Base-by-base conservation (phyloP, 2,888 invertebrate species). In the Mesochorus sp. region DNA sequence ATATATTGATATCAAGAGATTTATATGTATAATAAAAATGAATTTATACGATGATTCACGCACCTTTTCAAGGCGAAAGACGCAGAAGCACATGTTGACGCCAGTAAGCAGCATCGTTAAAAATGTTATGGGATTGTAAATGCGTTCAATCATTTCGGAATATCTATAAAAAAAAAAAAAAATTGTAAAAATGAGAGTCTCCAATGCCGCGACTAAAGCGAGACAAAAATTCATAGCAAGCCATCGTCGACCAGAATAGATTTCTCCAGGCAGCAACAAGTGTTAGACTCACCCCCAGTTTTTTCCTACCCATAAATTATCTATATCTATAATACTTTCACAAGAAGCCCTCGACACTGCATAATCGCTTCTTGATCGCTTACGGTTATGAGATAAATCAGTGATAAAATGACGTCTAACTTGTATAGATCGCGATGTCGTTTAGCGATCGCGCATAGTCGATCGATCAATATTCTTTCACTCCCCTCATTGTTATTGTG, bases 51-150 rank as follows among this genome's bases (percentile, higher is more conserved):
- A n/a, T 19, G 6, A 14, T 5, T 12, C n/a, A 24, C 37, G 3
- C n/a, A 80, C 80, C 70, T 66, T 70, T 59, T 80, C 80, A 3
- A 80, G 42, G 21, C 77, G 80, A 39, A 77, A 77, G 1, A 80
- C 70, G 37, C 80, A 77, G 49, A 74, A 77, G 53, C 80, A 80
- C 72, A 80, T 68, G 26, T 77, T 77, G 0, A 74, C 59, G 0
- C 64, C 77, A 19, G 76, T 80, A 17, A 77, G 70, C 21, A 80
- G 59, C 73, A 80, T 77, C 17, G 78, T 77, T 47, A 80, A 17
- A 34, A 80, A 80, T 28, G 61, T 80, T 53, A 80, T 74, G 8
- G 80, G 80, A 37, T 74, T 77, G 19, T 77, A 80, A 28, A 80
- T 61, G 6, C 24, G n/a, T 34, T 80, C 80, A n/a, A 80, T 74